Base-by-base conservation (phyloP, 2,113 vertebrate genomes). In the Esox niger region DNA sequence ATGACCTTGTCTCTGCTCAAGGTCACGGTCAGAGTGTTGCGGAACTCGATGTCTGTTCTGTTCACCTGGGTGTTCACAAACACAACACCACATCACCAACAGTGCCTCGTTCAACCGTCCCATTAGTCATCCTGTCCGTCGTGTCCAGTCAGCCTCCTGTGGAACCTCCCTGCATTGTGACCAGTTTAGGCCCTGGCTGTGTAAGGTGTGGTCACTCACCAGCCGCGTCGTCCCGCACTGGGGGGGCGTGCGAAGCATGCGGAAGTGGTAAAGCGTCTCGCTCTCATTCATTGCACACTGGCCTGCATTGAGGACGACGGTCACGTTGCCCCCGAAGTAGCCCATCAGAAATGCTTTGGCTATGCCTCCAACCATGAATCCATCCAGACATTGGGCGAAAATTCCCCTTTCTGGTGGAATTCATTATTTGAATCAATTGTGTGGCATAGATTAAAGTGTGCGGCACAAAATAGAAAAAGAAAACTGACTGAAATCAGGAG, bases 281-380 rank as follows among this genome's bases (percentile, higher is more conserved):
- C 8, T 86, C 56, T 90, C 82, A 0, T 86, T 55, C 21, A 86
- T 78, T 0, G 10, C 0, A 33, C 90, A 91, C 2, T 43, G 77
- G 0, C 87, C 90, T 1, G 90, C 82, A 1, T 91, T 91, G 62
- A 91, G 71, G 66, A 68, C 71, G 7, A 88, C 78, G 0, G 74
- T 74, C 0, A 88, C 59, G 21, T 69, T 20, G 3, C 85, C 84
- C 0, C 76, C 75, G 0, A 88, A 52, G 33, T 62, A 32, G 27
- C 72, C 72, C 0, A 8, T 70, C 66, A 91, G 73, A 78, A 86
- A 89, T n/a, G 79, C 57, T n/a, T 88, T 89, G 0, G 88, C 79
- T 30, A 91, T 66, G 1, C 78, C 86, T 2, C 88, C 87, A 1
- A 52, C 71, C 62, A 89, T 68, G n/a, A 77, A 9, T 32, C 74